Evolutionary conservation across 2,113 vertebrate genomes (phyloP).

Genomic region (Nerophis lumbriciformis): DNA sequence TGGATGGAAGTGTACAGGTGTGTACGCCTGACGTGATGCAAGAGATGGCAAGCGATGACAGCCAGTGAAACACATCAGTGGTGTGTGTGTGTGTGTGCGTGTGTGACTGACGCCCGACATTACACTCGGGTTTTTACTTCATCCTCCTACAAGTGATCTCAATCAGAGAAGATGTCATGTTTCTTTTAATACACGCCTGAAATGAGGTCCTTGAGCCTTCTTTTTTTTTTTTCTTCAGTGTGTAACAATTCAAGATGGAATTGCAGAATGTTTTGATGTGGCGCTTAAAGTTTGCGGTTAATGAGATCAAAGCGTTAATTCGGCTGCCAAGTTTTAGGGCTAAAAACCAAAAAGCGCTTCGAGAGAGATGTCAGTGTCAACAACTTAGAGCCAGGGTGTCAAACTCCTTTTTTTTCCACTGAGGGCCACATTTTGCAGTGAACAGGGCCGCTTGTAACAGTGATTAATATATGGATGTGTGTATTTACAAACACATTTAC

Average conservation of each 20-base stretch:
- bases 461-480: too few relatives aligned
- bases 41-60: slow-evolving; percentile 42
- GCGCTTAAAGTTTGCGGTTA: slow-evolving; percentile 9
- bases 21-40: slow-evolving; percentile 51
- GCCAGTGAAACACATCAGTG: slow-evolving; percentile 6
- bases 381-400: too few relatives aligned
- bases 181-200: slow-evolving; percentile 8
- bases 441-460: too few relatives aligned
- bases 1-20: neutral
- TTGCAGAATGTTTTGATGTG: slow-evolving; percentile 13
- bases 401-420: too few relatives aligned
- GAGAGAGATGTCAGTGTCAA: neutral
- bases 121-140: slow-evolving; percentile 12
- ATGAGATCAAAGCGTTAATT: neutral
- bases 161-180: slow-evolving; percentile 11
- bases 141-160: slow-evolving; percentile 7
- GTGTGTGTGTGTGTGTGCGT: neutral
- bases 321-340: neutral
- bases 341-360: slow-evolving; percentile 2
- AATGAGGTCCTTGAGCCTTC: neutral
- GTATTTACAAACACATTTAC: too few relatives aligned
- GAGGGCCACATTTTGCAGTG: too few relatives aligned
- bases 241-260: slow-evolving; percentile 6
- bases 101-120: slow-evolving; percentile 23
- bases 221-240: neutral